A percentile compares a stretch with the other conserved stretches of the same genome.
These are phyloP conservation scores for Macroramphosus scolopax DNA, from an alignment of 2,797 vertebrate genomes.

Conservation along the genomic window DNA sequence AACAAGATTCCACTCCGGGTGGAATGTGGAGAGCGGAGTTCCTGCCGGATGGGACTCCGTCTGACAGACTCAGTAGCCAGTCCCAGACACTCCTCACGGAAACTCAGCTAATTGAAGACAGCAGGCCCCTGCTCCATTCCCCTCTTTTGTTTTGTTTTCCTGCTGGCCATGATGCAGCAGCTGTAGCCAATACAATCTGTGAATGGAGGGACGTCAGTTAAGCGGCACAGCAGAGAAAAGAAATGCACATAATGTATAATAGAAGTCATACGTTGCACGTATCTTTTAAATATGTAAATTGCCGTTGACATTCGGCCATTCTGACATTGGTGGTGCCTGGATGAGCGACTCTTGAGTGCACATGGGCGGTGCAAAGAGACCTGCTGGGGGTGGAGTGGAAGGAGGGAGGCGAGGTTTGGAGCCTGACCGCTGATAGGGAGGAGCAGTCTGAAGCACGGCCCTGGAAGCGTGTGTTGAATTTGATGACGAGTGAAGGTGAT, in stretches of 20 bases:
- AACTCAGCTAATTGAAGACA: constrained; percentile 73
- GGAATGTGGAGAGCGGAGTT: constrained; percentile 69
- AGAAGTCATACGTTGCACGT: constrained; percentile 2
- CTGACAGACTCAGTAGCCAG: constrained; percentile 59
- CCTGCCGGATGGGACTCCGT: constrained; percentile 62
- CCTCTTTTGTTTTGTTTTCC: constrained; percentile 42
- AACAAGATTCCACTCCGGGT: constrained; percentile 62
- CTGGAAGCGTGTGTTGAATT: too few relatives aligned
- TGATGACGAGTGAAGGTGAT: too few relatives aligned
- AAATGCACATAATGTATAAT: neutral
- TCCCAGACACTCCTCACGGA: constrained; percentile 64
- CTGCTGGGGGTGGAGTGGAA: too few relatives aligned
- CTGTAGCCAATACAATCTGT: constrained; percentile 8
- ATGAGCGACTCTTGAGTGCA: too few relatives aligned
- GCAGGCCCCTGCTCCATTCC: constrained; percentile 39
- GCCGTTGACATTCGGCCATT: neutral
- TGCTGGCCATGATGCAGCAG: constrained; percentile 31
- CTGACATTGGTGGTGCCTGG: too few relatives aligned
- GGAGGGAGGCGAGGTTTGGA: too few relatives aligned
- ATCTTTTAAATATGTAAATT: neutral
- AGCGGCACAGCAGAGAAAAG: too few relatives aligned
- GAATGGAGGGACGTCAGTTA: constrained; percentile 6
- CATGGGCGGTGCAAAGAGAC: neutral
- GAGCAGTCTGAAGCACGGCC: too few relatives aligned
- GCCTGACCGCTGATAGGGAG: too few relatives aligned